phyloP scores from a whole-genome alignment of 2,113 vertebrate genomes.

The Dipodomys spectabilis region DNA sequence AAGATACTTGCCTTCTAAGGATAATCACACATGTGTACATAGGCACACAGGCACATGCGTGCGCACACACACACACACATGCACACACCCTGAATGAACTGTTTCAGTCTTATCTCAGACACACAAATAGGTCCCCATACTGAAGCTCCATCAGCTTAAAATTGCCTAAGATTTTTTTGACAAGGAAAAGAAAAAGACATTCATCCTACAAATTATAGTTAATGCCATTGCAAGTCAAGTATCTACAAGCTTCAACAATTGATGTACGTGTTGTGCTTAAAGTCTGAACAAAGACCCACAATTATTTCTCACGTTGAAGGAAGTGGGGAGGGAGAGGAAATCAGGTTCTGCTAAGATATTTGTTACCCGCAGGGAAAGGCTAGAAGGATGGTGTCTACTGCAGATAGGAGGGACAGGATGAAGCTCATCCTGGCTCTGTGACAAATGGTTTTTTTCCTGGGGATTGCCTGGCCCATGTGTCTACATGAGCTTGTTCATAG shows the following conservation, averaged over 20 bases:
- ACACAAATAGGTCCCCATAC: background rate
- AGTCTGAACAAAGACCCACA: background rate
- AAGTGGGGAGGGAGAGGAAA: background rate
- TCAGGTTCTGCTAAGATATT: no score
- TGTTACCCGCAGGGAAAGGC: background rate
- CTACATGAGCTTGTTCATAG: background rate
- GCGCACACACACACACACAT: background rate
- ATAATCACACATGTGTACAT: no score
- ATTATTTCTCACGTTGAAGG: background rate
- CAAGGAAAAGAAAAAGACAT: background rate
- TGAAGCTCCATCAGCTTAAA: background rate
- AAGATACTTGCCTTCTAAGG: no score
- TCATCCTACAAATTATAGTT: background rate
- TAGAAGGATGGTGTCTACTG: rapidly evolving
- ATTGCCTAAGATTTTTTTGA: background rate
- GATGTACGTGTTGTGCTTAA: background rate
- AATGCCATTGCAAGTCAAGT: background rate
- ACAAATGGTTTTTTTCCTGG: background rate
- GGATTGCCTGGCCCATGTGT: background rate
- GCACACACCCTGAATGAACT: background rate
- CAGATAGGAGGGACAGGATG: rapidly evolving
- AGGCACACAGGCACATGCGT: background rate
- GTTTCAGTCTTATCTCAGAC: background rate
- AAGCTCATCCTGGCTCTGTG: background rate
- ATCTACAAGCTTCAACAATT: background rate